These are phyloP conservation scores for Watsonalla binaria DNA, from an alignment of 2,888 invertebrate genomes.

Conservation along the genomic window DNA sequence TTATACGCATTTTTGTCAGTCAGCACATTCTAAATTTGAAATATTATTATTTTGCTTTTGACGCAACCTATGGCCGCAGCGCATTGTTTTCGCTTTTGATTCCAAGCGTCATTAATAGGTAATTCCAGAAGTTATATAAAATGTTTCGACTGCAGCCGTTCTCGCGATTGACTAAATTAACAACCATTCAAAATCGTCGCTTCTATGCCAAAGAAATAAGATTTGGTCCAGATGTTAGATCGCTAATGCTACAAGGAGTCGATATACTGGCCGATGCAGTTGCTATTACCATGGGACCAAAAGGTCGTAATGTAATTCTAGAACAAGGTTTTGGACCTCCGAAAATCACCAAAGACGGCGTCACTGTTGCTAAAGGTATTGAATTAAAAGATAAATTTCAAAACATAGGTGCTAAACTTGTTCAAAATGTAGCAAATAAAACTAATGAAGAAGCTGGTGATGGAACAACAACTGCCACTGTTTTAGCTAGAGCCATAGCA, in stretches of 20 bases:
- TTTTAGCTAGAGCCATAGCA: slow-evolving; percentile 97
- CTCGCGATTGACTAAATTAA: slow-evolving; percentile 11
- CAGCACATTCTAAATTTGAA: background rate
- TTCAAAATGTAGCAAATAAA: slow-evolving; percentile 99
- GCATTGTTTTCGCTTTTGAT: slow-evolving; percentile 11
- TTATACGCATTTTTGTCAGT: no score
- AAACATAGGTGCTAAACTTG: slow-evolving; percentile 97
- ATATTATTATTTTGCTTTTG: slow-evolving; percentile 12
- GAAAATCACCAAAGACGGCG: slow-evolving; percentile 99
- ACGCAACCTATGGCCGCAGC: slow-evolving; percentile 7
- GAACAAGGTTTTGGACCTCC: slow-evolving; percentile 99
- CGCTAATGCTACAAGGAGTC: slow-evolving; percentile 97
- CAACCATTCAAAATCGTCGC: slow-evolving; percentile 13
- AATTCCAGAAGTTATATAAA: slow-evolving; percentile 2
- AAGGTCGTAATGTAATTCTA: slow-evolving; percentile 98
- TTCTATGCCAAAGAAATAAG: slow-evolving; percentile 95
- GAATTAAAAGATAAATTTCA: slow-evolving; percentile 98
- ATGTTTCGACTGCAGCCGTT: slow-evolving; percentile 38
- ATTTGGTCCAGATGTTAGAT: slow-evolving; percentile 97
- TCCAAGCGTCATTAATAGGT: background rate
- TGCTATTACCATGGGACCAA: slow-evolving; percentile 99
- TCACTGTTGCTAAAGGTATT: slow-evolving; percentile 98
- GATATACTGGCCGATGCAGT: slow-evolving; percentile 99
- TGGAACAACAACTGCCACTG: slow-evolving; percentile 99
- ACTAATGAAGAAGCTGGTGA: slow-evolving; percentile 99